Base-by-base conservation (phyloP, 2,888 invertebrate genomes). In the Trachelus tabidus region DNA sequence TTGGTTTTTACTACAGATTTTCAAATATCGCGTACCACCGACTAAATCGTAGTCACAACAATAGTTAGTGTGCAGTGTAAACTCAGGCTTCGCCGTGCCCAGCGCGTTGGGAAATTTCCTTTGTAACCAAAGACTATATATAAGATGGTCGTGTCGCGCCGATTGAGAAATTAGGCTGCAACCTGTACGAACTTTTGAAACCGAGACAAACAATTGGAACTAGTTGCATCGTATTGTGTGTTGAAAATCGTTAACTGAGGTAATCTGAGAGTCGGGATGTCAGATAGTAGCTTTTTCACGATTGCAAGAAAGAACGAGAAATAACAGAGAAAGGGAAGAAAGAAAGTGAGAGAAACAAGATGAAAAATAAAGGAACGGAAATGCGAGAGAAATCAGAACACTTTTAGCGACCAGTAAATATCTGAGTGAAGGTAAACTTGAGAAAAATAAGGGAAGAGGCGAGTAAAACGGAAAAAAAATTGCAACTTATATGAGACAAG, bases 181-280 rank as follows among this genome's bases (percentile, higher is more conserved):
- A 9, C 56, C 23, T 56, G 56, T 9, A 23, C 56, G 23, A 1
- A 56, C 2, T 56, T 56, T 23, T 23, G 9, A 23, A 56, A 15
- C 23, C 23, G 23, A 56, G 23, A 56, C 40, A 15, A 9, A 3
- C 56, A 9, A 23, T 23, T 23, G 2, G 0, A 23, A 9, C 56
- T 3, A 56, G 71, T 71, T 31, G 34, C 12, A 15, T 30, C 31
- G 30, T 69, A 69, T 30, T 15, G 31, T 33, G 71, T 12, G 12
- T 33, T 34, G 31, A 71, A 33, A 71, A 15, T 31, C 71, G 71
- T 33, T 69, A 23, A 71, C 31, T 12, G 33, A 71, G 9, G 31
- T 71, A 71, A 71, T 77, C 81, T 82, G 79, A 82, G 78, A 85
- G 86, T 86, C 86, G 83, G 85, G 86, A 87, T 87, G 87, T 87